Conservation (phyloP, 64 coral and sea anemone species). For the Hydrozoanthus tunicans region DNA sequence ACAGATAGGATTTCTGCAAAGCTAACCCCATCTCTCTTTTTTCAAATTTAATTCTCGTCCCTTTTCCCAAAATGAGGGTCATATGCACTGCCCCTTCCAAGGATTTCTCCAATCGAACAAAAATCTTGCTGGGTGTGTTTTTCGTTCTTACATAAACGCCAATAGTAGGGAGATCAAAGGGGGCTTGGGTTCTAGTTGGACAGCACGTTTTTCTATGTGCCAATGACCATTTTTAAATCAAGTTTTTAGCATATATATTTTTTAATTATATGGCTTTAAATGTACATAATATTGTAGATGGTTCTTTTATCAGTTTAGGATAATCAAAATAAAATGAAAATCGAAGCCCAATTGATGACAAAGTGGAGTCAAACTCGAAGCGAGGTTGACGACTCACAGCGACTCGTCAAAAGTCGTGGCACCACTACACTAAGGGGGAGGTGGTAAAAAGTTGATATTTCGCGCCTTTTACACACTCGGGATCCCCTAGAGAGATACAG, state of each 20-base stretch:
- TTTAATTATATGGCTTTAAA: slow-evolving; percentile 1
- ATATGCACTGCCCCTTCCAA: too few species aligned
- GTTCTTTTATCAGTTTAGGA: background rate
- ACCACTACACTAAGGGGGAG: slow-evolving; percentile 4
- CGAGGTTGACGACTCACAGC: background rate
- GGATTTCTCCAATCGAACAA: too few species aligned
- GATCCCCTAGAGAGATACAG: slow-evolving; percentile 4
- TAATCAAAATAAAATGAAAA: background rate
- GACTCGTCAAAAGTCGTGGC: background rate
- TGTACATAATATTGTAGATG: slow-evolving; percentile 8
- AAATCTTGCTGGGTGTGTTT: too few species aligned
- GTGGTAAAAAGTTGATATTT: background rate
- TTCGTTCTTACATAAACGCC: too few species aligned
- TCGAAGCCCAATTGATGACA: background rate
- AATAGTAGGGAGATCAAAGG: too few species aligned
- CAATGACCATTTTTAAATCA: background rate
- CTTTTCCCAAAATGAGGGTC: too few species aligned
- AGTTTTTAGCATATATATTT: background rate
- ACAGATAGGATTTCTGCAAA: too few species aligned
- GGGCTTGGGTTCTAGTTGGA: too few species aligned
- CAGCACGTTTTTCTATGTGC: background rate
- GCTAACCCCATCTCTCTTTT: too few species aligned
- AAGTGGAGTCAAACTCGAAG: background rate
- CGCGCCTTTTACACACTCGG: background rate
- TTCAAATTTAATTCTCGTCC: too few species aligned